A percentile compares a stretch with the other conserved stretches of the same genome.
Evolutionary conservation across 2,888 invertebrate species (phyloP).

Genomic region (Reticulitermes lucifugus): DNA sequence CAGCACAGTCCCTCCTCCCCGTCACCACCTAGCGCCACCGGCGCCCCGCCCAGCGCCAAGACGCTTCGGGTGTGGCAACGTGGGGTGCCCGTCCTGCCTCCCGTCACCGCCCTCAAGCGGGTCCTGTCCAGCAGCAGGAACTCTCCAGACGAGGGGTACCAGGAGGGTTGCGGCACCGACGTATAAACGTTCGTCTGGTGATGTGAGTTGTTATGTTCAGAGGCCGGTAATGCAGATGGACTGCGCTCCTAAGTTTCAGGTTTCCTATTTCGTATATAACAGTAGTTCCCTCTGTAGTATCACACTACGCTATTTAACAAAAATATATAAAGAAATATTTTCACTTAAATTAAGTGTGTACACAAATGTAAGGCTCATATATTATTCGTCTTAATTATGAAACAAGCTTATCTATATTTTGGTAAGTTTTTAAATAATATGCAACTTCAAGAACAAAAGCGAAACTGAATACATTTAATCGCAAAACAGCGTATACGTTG

Average conservation of each 20-base stretch:
- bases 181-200: slow-evolving; percentile 69
- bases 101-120: slow-evolving; percentile 86
- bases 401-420: too few species aligned
- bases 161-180: slow-evolving; percentile 93
- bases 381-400: too few species aligned
- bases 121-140: slow-evolving; percentile 86
- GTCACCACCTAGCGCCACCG: slow-evolving; percentile 57
- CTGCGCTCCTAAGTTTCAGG: background rate
- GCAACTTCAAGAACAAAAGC: too few species aligned
- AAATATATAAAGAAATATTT: too few species aligned
- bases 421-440: too few species aligned
- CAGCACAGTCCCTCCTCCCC: slow-evolving; percentile 61
- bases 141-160: slow-evolving; percentile 91
- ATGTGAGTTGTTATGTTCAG: slow-evolving; percentile 9
- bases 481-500: too few species aligned
- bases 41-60: slow-evolving; percentile 72
- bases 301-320: background rate
- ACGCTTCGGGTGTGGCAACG: slow-evolving; percentile 90
- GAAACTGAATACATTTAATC: too few species aligned
- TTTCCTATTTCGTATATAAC: too few species aligned
- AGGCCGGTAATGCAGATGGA: background rate
- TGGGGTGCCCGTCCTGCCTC: slow-evolving; percentile 86
- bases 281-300: background rate
- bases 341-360: too few species aligned
- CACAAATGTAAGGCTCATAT: too few species aligned